Conservation (phyloP, 92 coral and sea anemone species). For the Umimayanthus kanabou region DNA sequence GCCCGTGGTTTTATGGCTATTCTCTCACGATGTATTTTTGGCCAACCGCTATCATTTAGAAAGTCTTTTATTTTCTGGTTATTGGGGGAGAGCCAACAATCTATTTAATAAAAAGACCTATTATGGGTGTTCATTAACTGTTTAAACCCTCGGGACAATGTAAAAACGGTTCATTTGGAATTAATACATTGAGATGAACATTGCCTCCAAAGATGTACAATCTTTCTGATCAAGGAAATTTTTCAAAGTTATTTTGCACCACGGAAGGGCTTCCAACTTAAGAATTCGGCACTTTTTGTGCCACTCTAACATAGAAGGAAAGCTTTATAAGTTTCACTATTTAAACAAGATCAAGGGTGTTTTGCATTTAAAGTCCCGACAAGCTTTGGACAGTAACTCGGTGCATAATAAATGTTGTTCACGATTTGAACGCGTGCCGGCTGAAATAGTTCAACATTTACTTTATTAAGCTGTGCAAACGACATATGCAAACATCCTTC, state of each 20-base stretch:
- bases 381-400: not conserved
- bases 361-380: not conserved
- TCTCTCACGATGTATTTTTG: not conserved
- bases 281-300: not conserved
- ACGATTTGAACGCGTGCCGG: not conserved
- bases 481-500: not conserved
- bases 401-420: not conserved
- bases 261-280: not conserved
- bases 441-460: not conserved
- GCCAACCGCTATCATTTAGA: not conserved
- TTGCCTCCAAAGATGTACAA: not conserved
- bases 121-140: slow-evolving; percentile 2
- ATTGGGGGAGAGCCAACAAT: slow-evolving; percentile 12
- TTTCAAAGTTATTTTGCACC: not conserved
- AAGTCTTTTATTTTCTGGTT: slow-evolving; percentile 1
- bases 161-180: not conserved
- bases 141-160: slow-evolving; percentile 2
- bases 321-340: not conserved
- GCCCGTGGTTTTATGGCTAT: not conserved
- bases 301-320: not conserved
- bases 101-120: not conserved
- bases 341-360: not conserved
- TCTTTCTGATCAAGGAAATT: not conserved
- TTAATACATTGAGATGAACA: not conserved
- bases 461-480: not conserved